phyloP scores from a whole-genome alignment of 2,113 vertebrate genomes.

The Perccottus glenii region DNA sequence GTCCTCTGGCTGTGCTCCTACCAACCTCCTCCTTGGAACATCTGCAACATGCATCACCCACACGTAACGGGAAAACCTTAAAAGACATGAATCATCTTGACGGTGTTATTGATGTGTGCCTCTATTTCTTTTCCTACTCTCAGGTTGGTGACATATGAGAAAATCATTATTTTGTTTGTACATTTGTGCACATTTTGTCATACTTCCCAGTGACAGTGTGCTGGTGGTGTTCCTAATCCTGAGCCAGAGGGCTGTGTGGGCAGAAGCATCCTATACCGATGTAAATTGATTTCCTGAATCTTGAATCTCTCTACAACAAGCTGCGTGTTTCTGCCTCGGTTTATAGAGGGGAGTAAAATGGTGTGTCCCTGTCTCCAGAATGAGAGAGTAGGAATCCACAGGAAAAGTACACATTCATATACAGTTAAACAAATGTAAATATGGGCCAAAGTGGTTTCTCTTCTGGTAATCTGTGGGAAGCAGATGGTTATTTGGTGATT shows the following conservation, averaged over 20 bases:
- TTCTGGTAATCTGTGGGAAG: constrained; percentile 1
- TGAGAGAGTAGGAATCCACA: not conserved
- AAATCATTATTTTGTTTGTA: constrained; percentile 47
- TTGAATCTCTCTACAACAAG: constrained; percentile 46
- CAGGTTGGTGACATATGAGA: constrained; percentile 38
- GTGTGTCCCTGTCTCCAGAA: constrained; percentile 29
- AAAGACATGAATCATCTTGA: constrained; percentile 63
- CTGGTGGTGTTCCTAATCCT: constrained; percentile 34
- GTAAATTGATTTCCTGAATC: constrained; percentile 71
- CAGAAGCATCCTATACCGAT: constrained; percentile 51
- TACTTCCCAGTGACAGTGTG: constrained; percentile 2
- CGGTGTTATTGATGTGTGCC: constrained; percentile 11
- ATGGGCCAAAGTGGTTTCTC: constrained; percentile 14
- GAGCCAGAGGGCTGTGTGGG: constrained; percentile 59
- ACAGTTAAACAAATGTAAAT: constrained; percentile 12
- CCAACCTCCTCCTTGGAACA: constrained; percentile 62
- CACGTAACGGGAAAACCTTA: constrained; percentile 42
- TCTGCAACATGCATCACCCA: constrained; percentile 60
- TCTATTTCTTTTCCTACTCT: constrained; percentile 43
- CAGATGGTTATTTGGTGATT: constrained; percentile 33
- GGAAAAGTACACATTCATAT: not conserved
- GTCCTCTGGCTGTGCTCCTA: constrained; percentile 32
- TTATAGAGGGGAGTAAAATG: constrained; percentile 51
- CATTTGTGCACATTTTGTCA: constrained; percentile 13
- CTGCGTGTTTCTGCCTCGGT: constrained; percentile 38